Base-by-base conservation (phyloP, 2,113 vertebrate species). In the Melanotaenia duboulayi region DNA sequence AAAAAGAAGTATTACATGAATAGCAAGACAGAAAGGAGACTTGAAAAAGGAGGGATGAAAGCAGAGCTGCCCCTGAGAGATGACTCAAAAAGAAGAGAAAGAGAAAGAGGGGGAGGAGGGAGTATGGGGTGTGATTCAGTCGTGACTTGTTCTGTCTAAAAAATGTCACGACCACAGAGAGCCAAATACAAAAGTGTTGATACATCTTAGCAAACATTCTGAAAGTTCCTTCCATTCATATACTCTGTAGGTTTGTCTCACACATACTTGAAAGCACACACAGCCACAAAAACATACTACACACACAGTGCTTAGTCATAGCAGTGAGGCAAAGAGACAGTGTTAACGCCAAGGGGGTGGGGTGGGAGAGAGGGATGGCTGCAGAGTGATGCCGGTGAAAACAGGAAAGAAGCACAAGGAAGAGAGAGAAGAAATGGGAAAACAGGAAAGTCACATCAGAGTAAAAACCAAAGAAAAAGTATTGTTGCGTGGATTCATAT, bases 251-350 rank as follows among this genome's bases (percentile, higher is more conserved):
- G 22, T 64, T 40, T 39, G 39, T 49, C 59, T 65, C 37, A 51
- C 39, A 51, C 46, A 57, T 35, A 61, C 49, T 64, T n/a, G 19
- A 42, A 68, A 9, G 48, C 46, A 61, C 9, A 20, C n/a, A 62
- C 32, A 61, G 13, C 14, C 37, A 55, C n/a, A 46, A 32, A 76
- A 48, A 73, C 70, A 78, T 55, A 20, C 59, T 14, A 70, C 63
- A 65, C 66, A 78, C 81, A 74, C 75, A 80, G 65, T 88, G 91
- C 83, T 92, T 90, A 90, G 90, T 91, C 91, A 90, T 81, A 76
- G 78, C 87, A 85, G 73, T 73, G 72, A 89, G 76, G 78, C 74
- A 81, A 82, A 79, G 82, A 40, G 72, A 83, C 42, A 71, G 82
- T 81, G 80, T 87, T 86, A 86, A 81, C 78, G 79, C 79, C 71